These are phyloP conservation scores for Invenusta paracnida DNA, from an alignment of 2,888 invertebrate genomes.

Conservation along the genomic window DNA sequence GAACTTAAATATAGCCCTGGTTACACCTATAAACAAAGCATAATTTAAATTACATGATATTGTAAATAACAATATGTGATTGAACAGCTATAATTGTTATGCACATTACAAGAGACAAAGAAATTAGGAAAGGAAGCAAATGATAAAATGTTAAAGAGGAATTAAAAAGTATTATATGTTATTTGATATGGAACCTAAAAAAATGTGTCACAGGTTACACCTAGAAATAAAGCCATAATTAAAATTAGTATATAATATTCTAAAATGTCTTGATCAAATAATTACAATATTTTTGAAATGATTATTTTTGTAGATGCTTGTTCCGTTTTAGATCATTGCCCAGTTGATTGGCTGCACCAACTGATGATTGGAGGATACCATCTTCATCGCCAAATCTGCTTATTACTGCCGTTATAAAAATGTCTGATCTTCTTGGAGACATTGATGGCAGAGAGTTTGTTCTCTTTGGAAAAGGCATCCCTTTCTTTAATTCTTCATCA, in stretches of 20 bases:
- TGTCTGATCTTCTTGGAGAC: constrained; percentile 6
- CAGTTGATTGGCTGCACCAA: background rate
- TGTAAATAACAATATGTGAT: background rate
- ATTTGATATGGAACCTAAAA: background rate
- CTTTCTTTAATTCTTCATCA: constrained; percentile 11
- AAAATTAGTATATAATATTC: background rate
- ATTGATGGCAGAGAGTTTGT: background rate
- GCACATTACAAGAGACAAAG: background rate
- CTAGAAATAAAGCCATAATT: background rate
- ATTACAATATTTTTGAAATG: background rate
- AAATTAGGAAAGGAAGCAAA: background rate
- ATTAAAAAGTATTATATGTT: background rate
- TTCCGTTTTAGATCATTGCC: constrained; percentile 8
- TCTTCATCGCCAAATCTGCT: constrained; percentile 1
- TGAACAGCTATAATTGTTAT: background rate
- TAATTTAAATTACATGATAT: background rate
- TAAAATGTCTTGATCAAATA: background rate
- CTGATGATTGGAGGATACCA: constrained; percentile 14
- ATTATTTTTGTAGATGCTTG: background rate
- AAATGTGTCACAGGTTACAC: background rate
- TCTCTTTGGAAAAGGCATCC: constrained; percentile 24
- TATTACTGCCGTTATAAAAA: background rate
- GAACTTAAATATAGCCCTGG: background rate
- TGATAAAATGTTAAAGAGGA: background rate
- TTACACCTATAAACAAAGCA: background rate